These are phyloP conservation scores for Drosophila meridionalis DNA, from an alignment of 2,888 invertebrate species.

Conservation along the genomic window DNA sequence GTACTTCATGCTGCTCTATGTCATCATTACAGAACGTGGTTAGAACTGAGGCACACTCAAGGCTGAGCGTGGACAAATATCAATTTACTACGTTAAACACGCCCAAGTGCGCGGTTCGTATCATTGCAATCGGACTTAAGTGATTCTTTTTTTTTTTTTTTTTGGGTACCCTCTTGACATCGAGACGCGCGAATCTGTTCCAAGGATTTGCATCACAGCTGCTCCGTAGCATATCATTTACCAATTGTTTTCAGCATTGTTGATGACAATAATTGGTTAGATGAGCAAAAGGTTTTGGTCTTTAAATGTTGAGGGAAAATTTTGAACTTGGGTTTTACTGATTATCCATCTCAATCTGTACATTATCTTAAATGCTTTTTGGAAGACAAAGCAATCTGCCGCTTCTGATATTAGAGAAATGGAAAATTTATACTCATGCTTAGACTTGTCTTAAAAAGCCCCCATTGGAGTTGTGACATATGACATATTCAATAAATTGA, in stretches of 20 bases:
- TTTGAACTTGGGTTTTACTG: background rate
- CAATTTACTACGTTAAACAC: conserved; percentile 60
- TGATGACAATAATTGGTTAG: conserved; percentile 2
- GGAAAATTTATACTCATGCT: too few relatives aligned
- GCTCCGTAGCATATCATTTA: conserved; percentile 17
- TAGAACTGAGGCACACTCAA: conserved; percentile 38
- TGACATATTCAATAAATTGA: too few relatives aligned
- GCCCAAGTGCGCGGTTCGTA: conserved; percentile 34
- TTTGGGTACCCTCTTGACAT: conserved; percentile 32
- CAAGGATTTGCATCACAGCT: conserved; percentile 31
- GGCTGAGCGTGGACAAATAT: conserved; percentile 68
- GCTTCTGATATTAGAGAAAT: background rate
- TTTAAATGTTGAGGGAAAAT: background rate
- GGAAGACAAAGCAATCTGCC: background rate
- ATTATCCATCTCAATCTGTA: background rate
- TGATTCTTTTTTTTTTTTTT: conserved; percentile 53
- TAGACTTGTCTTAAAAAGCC: too few relatives aligned
- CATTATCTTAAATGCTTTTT: background rate
- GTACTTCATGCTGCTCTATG: conserved; percentile 44
- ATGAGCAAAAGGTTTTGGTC: background rate
- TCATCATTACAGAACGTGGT: conserved; percentile 67
- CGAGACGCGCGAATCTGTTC: conserved; percentile 44
- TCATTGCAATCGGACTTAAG: conserved; percentile 71
- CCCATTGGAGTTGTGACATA: too few relatives aligned
- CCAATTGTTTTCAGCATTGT: background rate